Evolutionary conservation across 2,113 vertebrate species (phyloP).

Genomic region (Chitala chitala): DNA sequence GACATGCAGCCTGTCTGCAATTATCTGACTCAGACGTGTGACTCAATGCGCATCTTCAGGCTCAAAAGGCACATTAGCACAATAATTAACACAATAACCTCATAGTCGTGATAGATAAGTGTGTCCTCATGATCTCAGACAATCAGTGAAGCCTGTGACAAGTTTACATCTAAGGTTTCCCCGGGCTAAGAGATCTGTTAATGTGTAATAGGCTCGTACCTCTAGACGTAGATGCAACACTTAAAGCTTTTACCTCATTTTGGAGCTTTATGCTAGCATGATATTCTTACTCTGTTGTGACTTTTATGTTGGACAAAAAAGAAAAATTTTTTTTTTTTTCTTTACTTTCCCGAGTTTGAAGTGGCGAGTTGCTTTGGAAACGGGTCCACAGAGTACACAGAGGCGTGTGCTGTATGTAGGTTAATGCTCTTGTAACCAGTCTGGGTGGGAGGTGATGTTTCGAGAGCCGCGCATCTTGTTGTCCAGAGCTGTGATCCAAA

Average conservation of each 20-base stretch:
- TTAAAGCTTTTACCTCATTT: neutral
- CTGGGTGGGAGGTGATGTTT: neutral
- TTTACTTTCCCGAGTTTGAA: neutral
- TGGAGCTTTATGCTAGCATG: neutral
- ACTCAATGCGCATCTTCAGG: neutral
- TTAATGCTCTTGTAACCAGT: neutral
- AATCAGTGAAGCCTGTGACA: constrained; percentile 3
- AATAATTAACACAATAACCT: constrained; percentile 1
- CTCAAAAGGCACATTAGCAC: neutral
- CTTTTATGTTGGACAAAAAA: neutral
- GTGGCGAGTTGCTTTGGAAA: neutral
- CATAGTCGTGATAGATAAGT: neutral
- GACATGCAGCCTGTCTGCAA: no score
- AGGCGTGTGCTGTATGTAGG: neutral
- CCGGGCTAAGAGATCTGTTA: neutral
- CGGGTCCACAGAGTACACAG: neutral
- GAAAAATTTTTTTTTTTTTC: neutral
- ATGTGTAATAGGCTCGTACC: constrained; percentile 6
- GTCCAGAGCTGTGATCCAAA: no score
- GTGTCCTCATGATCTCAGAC: neutral
- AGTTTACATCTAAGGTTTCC: neutral
- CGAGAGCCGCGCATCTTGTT: no score
- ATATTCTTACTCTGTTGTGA: neutral
- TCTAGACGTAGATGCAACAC: constrained; percentile 10
- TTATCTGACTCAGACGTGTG: neutral